These are phyloP conservation scores for Anolis sagrei DNA, from an alignment of 2,113 vertebrate genomes.

Conservation along the genomic window DNA sequence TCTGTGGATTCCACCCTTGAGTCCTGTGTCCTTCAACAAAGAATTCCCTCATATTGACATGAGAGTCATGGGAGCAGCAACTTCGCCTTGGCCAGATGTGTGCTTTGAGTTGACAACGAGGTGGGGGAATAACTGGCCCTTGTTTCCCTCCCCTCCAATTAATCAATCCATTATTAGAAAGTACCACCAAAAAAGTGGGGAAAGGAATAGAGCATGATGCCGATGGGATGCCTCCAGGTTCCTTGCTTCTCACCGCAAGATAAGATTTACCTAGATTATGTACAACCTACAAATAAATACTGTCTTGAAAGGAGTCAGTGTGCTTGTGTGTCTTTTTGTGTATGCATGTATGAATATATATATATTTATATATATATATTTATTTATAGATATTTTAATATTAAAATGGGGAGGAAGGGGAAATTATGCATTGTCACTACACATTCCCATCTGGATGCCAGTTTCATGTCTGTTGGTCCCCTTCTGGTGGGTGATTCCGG, in stretches of 20 bases:
- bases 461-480: slow-evolving; percentile 89
- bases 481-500: slow-evolving; percentile 89
- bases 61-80: neutral
- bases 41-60: neutral
- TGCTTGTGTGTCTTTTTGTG: neutral
- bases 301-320: slow-evolving; percentile 62
- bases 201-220: accelerated
- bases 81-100: neutral
- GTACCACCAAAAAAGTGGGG: neutral
- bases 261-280: slow-evolving; percentile 70
- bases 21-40: neutral
- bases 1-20: neutral
- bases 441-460: slow-evolving; percentile 60
- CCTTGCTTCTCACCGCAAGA: neutral
- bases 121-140: neutral
- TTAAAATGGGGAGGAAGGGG: slow-evolving; percentile 78
- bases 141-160: neutral
- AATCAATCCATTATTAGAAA: neutral
- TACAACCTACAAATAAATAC: slow-evolving; percentile 96
- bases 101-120: neutral
- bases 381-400: slow-evolving; percentile 83
- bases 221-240: accelerated
- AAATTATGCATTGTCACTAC: slow-evolving; percentile 72
- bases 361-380: slow-evolving; percentile 68
- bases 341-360: slow-evolving; percentile 32